Percentiles rank a stretch among this genome's conserved stretches.
Conservation (phyloP, 2,888 invertebrate genomes). For the Leistus spinibarbis region DNA sequence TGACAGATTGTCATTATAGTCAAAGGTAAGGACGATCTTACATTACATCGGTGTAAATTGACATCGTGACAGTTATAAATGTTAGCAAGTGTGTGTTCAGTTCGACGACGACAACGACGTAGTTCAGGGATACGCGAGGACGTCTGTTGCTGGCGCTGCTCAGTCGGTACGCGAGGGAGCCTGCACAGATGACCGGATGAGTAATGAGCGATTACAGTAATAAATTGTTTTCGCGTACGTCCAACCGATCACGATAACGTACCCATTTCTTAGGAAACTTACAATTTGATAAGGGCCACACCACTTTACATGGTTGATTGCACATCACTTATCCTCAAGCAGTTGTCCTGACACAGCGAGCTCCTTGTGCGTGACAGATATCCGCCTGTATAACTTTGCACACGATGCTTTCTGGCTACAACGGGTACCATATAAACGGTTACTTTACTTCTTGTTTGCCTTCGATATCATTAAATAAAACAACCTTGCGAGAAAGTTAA, state of each 20-base stretch:
- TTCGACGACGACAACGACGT: constrained; percentile 6
- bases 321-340: constrained; percentile 22
- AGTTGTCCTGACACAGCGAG: constrained; percentile 12
- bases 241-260: constrained; percentile 29
- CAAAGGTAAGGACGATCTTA: not conserved
- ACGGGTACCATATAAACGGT: constrained; percentile 1
- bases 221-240: constrained; percentile 37
- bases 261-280: constrained; percentile 31
- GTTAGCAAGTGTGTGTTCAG: not conserved
- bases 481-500: not conserved
- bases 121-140: not conserved
- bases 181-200: constrained; percentile 34
- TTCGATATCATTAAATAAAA: not conserved
- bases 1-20: not conserved
- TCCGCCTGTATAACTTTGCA: constrained; percentile 9
- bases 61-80: constrained; percentile 20
- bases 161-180: not conserved
- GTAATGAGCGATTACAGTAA: constrained; percentile 37
- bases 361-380: constrained; percentile 6
- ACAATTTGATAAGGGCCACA: constrained; percentile 30
- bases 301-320: constrained; percentile 32
- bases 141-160: not conserved
- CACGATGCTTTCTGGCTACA: constrained; percentile 1
- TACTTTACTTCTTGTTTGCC: not conserved
- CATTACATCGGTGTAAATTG: constrained; percentile 6